Evolutionary conservation across 2,797 vertebrate genomes (phyloP), one percentile per base, ranked within the genome.

Genomic region (Halcyon leucocephala): DNA sequence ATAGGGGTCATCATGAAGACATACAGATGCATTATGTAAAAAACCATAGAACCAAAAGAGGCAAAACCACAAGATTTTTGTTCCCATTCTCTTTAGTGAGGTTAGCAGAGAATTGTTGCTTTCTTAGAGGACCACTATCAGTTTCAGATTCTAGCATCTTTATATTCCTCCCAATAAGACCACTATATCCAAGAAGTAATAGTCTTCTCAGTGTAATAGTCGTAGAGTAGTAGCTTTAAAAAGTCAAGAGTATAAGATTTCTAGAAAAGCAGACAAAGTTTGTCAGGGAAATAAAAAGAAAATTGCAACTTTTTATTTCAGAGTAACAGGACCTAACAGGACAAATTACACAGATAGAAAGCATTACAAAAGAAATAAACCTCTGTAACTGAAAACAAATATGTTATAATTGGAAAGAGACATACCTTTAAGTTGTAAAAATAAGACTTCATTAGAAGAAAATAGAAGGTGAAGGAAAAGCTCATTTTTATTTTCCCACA

Each of bases 91-190:
- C 18, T 79, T 93, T 39, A 54, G n/a, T 25, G 26, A 69, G 8
- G 5, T 62, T 60, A 80, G 48, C 21, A 83, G 55, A 8, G 4
- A 77, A 82, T 55, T 74, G 86, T 90, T 90, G 8, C 26, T 69
- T 74, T 57, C 41, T 80, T 89, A 69, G 8, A 74, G 61, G 26
- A 48, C 55, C 20, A 8, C 41, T 60, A 71, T 17, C 7, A 80
- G 24, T 90, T 83, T 93, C 44, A 71, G 26, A 28, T 79, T 87
- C 49, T 49, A 60, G 19, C 17, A 61, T 48, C 37, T 82, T 80
- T 77, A 21, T 80, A 65, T 81, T 60, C 13, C 28, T 79, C n/a
- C 14, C 65, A 60, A 3, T 42, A 90, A 86, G n/a, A 82, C 4
- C 14, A 28, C 20, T 79, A 12, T n/a, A 52, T n/a, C 69, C 13